Percentiles rank a stretch among this genome's conserved stretches.
These are phyloP conservation scores for Machaerirhynchus nigripectus DNA, from an alignment of 2,113 vertebrate genomes.

Conservation along the genomic window DNA sequence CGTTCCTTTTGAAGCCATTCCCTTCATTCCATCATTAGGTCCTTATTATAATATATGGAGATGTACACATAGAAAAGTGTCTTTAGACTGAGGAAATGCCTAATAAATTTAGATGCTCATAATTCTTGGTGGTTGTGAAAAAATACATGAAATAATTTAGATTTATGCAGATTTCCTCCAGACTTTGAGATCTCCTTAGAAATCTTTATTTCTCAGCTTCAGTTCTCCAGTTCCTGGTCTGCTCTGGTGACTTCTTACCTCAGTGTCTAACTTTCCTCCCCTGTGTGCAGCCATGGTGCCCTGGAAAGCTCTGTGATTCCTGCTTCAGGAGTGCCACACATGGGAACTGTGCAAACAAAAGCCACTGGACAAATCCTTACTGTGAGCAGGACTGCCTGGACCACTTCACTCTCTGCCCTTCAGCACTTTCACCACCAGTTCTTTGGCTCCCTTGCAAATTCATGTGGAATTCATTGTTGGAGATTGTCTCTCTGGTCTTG, in stretches of 20 bases:
- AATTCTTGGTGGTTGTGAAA: not conserved
- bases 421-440: not conserved
- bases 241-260: not conserved
- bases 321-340: not conserved
- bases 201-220: not conserved
- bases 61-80: not conserved
- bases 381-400: not conserved
- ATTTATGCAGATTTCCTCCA: not conserved
- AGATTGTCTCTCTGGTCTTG: not conserved
- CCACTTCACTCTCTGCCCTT: not conserved
- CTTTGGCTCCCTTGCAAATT: not conserved
- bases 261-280: not conserved
- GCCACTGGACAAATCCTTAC: not conserved
- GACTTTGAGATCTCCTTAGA: not conserved
- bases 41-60: fast-evolving
- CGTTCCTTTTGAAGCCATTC: not conserved
- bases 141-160: not conserved
- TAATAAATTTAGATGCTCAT: not conserved
- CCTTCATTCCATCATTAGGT: not conserved
- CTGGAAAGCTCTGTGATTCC: not conserved
- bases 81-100: not conserved
- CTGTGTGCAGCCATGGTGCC: not conserved
- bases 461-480: not conserved
- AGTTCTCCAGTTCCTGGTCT: not conserved
- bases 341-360: not conserved